Conservation (phyloP, 2,113 vertebrate genomes). For the Nettapus auritus region DNA sequence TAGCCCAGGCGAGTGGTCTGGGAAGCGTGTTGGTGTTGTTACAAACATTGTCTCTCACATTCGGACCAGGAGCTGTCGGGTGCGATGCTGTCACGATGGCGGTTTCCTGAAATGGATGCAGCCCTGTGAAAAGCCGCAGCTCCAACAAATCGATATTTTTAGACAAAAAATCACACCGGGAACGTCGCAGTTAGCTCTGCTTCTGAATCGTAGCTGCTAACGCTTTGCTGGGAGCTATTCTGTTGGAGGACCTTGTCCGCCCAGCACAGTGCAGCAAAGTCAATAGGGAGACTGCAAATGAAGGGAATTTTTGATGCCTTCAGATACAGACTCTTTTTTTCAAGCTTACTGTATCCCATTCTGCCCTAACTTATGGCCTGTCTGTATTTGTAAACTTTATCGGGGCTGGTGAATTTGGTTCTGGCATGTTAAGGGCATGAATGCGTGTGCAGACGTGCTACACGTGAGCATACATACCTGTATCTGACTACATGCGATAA, state of each 20-base stretch:
- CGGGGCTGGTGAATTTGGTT: not conserved
- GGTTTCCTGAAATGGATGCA: not conserved
- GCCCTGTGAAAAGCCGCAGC: not conserved
- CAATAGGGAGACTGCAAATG: not conserved
- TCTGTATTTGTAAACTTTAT: not conserved
- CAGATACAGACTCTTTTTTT: not conserved
- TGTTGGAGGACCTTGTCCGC: not conserved
- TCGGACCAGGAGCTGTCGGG: not conserved
- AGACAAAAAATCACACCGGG: not conserved
- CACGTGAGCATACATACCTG: accelerated
- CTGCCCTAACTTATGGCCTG: accelerated
- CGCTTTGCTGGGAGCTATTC: not conserved
- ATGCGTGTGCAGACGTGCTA: accelerated
- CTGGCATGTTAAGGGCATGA: accelerated
- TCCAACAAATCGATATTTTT: not conserved
- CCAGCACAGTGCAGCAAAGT: not conserved
- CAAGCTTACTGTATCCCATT: not conserved
- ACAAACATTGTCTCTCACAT: not conserved
- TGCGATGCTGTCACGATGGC: not conserved
- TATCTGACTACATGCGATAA: not conserved
- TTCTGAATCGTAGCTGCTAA: not conserved
- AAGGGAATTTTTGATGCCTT: not conserved
- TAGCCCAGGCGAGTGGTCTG: not conserved
- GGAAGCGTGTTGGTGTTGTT: not conserved
- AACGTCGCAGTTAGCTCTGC: not conserved